Conservation (phyloP, 2,797 vertebrate genomes). For the Danio kyathit region DNA sequence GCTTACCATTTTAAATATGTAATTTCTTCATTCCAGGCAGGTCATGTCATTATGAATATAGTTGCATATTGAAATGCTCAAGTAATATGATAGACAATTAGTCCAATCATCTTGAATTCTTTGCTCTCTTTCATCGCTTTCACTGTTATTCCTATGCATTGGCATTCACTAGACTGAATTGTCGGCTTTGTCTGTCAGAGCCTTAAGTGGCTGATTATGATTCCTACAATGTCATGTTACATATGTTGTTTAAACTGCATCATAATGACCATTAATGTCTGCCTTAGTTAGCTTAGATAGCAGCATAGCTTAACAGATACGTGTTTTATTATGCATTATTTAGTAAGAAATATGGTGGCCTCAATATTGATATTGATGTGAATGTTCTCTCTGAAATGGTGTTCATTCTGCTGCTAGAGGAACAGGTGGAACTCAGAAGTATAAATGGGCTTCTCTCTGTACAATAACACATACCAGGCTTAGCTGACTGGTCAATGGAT, state of each 20-base stretch:
- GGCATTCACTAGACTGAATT: too few relatives aligned
- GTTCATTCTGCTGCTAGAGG: conserved; percentile 5
- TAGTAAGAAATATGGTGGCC: too few relatives aligned
- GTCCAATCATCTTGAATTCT: too few relatives aligned
- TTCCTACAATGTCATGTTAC: not conserved
- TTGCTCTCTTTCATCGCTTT: too few relatives aligned
- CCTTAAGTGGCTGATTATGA: not conserved
- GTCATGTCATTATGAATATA: not conserved
- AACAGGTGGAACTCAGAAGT: conserved; percentile 9
- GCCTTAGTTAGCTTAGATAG: not conserved
- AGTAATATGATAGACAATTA: not conserved
- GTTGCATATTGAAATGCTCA: not conserved
- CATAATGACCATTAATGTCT: not conserved
- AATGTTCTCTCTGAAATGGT: not conserved
- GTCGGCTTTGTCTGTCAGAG: too few relatives aligned
- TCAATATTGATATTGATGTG: conserved; percentile 26
- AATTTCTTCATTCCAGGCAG: not conserved
- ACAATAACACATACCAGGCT: not conserved
- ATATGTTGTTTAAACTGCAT: not conserved
- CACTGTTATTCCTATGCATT: too few relatives aligned
- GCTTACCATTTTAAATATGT: too few relatives aligned
- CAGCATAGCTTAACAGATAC: too few relatives aligned
- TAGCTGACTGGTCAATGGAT: conserved; percentile 6
- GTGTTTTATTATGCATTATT: too few relatives aligned
- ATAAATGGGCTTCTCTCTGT: conserved; percentile 15